Percentiles rank a stretch among this genome's conserved stretches.
Evolutionary conservation across 2,797 vertebrate species (phyloP).

Genomic region (Pelodytes ibericus): DNA sequence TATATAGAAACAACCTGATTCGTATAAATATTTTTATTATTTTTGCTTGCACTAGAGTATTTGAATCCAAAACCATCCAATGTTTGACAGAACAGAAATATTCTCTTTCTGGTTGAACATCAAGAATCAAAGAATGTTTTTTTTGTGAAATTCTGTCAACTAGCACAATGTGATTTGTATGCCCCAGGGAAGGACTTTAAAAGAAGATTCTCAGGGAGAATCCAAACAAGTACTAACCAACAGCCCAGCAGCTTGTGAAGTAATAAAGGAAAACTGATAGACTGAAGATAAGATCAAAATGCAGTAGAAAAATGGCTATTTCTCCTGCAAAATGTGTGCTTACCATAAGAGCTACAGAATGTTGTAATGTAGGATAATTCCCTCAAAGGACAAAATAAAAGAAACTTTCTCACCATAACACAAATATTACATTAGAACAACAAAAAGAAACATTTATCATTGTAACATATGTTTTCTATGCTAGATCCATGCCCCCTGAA

Average conservation of each 20-base stretch:
- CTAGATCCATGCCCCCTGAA: no score
- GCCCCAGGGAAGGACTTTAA: slow-evolving; percentile 43
- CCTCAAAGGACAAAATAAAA: no score
- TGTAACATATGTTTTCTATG: no score
- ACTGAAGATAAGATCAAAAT: slow-evolving; percentile 31
- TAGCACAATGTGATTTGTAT: slow-evolving; percentile 42
- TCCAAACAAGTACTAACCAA: slow-evolving; percentile 44
- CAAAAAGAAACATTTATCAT: no score
- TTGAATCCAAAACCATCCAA: slow-evolving; percentile 38
- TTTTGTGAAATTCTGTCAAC: slow-evolving; percentile 43
- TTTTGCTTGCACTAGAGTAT: slow-evolving; percentile 30
- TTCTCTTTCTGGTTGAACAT: slow-evolving; percentile 44
- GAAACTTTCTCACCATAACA: no score
- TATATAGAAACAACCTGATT: no score
- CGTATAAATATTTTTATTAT: slow-evolving; percentile 26
- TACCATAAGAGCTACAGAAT: no score
- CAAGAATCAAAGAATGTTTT: slow-evolving; percentile 46
- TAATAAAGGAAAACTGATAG: slow-evolving; percentile 36
- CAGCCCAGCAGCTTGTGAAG: slow-evolving; percentile 36
- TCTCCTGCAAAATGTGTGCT: no score
- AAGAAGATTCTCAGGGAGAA: slow-evolving; percentile 44
- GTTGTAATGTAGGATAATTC: no score
- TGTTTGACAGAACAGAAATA: slow-evolving; percentile 45
- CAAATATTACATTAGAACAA: no score
- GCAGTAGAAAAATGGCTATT: slow-evolving; percentile 16